Evolutionary conservation across 2,797 vertebrate species (phyloP).

Genomic region (Eidolon dupreanum): DNA sequence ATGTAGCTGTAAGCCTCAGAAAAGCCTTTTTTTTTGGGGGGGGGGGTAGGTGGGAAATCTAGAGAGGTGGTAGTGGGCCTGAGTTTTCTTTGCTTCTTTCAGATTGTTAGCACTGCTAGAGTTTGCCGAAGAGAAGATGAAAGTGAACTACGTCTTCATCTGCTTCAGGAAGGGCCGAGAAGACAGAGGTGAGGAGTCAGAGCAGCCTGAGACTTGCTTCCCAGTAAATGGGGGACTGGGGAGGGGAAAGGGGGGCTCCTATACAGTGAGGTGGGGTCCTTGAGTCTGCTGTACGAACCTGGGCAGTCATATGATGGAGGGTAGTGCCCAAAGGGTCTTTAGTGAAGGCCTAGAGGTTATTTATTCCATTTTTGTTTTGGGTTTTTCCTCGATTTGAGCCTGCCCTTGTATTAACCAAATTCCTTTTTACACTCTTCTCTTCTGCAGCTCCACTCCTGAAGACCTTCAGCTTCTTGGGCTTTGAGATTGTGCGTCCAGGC

Average conservation of each 20-base stretch:
- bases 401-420: background rate
- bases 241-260: background rate
- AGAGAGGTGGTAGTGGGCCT: background rate
- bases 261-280: background rate
- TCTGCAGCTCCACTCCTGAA: conserved; percentile 91
- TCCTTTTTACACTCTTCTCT: background rate
- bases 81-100: conserved; percentile 69
- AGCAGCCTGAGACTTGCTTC: background rate
- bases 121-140: conserved; percentile 97
- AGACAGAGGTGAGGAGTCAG: conserved; percentile 91
- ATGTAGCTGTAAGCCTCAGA: background rate
- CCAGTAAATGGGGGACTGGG: background rate
- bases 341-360: background rate
- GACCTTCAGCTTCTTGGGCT: conserved; percentile 97
- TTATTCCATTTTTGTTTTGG: background rate
- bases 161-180: conserved; percentile 98
- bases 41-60: background rate
- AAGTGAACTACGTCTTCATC: conserved; percentile 95
- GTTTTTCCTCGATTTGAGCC: background rate
- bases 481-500: conserved; percentile 95
- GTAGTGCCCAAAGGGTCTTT: background rate
- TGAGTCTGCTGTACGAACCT: background rate
- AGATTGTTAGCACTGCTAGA: conserved; percentile 96
- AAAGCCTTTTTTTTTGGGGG: background rate
- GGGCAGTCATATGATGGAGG: background rate